These are phyloP conservation scores for Glyphotaelius pellucidus DNA, from an alignment of 2,888 invertebrate species.

Conservation along the genomic window DNA sequence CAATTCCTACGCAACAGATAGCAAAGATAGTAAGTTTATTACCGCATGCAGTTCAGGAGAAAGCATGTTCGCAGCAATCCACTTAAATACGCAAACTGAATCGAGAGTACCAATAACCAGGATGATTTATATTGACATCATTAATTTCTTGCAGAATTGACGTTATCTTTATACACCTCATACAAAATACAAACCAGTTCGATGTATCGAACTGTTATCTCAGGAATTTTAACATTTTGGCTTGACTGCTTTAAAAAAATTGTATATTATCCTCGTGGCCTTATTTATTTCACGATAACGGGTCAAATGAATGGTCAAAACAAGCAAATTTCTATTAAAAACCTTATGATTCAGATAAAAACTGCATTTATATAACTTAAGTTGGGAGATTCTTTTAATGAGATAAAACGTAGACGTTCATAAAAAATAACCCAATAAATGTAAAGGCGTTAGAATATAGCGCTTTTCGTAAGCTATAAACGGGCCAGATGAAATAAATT, in stretches of 20 bases:
- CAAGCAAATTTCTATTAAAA: background rate
- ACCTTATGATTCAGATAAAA: background rate
- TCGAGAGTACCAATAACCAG: background rate
- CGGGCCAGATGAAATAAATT: background rate
- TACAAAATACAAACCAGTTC: background rate
- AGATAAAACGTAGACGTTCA: background rate
- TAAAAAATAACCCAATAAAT: background rate
- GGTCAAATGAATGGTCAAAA: background rate
- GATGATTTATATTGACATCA: conserved; percentile 30
- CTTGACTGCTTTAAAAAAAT: background rate
- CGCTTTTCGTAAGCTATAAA: background rate
- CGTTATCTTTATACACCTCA: conserved; percentile 15
- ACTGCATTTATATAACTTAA: background rate
- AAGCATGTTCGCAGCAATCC: background rate
- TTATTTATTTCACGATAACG: background rate
- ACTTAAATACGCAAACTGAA: conserved; percentile 1
- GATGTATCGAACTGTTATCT: background rate
- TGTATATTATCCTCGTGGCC: background rate
- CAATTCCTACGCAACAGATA: background rate
- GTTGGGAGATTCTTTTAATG: background rate
- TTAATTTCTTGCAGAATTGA: conserved; percentile 13
- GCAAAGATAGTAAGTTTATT: background rate
- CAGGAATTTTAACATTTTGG: background rate
- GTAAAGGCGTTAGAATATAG: background rate
- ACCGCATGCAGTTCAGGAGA: background rate